Evolutionary conservation across 2,888 invertebrate species (phyloP).

Genomic region (Buathra laborator): DNA sequence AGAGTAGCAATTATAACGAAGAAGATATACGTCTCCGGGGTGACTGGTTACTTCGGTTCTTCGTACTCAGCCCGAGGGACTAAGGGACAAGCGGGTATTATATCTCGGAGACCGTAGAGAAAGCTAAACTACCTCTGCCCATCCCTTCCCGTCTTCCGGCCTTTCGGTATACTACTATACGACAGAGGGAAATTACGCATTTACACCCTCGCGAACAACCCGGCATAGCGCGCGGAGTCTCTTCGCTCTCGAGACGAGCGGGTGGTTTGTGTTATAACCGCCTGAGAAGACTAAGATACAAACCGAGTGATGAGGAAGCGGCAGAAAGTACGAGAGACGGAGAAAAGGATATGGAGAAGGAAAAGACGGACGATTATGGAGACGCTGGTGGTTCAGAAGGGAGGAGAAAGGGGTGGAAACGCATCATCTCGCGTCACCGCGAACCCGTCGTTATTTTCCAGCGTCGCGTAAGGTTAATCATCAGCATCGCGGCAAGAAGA

Average conservation of each 20-base stretch:
- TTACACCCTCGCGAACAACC: conserved; percentile 68
- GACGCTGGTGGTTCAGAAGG: background rate
- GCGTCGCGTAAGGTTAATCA: conserved; percentile 84
- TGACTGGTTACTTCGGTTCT: conserved; percentile 46
- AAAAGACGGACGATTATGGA: conserved; percentile 12
- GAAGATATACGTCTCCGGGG: conserved; percentile 50
- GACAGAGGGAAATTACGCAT: conserved; percentile 70
- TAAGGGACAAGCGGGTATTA: conserved; percentile 48
- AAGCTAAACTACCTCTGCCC: conserved; percentile 53
- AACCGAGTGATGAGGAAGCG: conserved; percentile 58
- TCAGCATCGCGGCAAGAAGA: conserved; percentile 69
- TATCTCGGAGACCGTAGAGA: conserved; percentile 56
- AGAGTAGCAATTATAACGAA: conserved; percentile 52
- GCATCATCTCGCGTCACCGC: conserved; percentile 64
- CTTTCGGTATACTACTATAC: conserved; percentile 40
- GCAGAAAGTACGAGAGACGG: conserved; percentile 4
- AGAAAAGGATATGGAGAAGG: conserved; percentile 38
- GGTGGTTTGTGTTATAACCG: conserved; percentile 60
- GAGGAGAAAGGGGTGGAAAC: conserved; percentile 33
- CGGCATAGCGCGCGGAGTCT: conserved; percentile 47
- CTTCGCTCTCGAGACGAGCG: conserved; percentile 18
- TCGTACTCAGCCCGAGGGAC: conserved; percentile 37
- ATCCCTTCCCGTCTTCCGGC: background rate
- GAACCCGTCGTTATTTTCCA: conserved; percentile 80
- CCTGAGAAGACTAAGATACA: conserved; percentile 68